Percentiles rank a stretch among this genome's conserved stretches.
phyloP scores from a whole-genome alignment of 2,113 vertebrate species.

The Corydoras maculifer region DNA sequence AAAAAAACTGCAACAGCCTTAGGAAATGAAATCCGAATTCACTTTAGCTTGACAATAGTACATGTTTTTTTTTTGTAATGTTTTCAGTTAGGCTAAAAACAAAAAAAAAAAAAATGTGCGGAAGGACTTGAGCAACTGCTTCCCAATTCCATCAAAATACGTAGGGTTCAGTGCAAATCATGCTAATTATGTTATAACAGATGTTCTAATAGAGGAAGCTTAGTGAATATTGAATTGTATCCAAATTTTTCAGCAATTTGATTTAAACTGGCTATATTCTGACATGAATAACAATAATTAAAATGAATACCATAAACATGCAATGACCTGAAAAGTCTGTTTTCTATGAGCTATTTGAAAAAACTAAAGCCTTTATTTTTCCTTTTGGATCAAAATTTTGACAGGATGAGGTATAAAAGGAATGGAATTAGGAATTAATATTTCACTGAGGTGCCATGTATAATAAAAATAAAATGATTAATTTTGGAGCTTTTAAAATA shows the following conservation, averaged over 20 bases:
- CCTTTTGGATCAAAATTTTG: constrained; percentile 8
- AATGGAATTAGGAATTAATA: constrained; percentile 7
- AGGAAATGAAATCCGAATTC: constrained; percentile 24
- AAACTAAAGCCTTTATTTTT: constrained; percentile 17
- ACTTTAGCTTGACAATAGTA: constrained; percentile 37
- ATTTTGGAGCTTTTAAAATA: too few species aligned
- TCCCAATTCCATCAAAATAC: constrained; percentile 30
- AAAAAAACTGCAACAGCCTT: constrained; percentile 38
- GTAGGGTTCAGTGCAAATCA: background rate
- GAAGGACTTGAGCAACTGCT: constrained; percentile 16
- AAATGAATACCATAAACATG: constrained; percentile 9
- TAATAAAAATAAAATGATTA: constrained; percentile 2
- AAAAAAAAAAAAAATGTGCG: constrained; percentile 24
- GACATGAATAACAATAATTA: background rate
- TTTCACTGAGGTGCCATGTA: constrained; percentile 1
- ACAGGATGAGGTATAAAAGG: constrained; percentile 7
- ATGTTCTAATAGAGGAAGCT: constrained; percentile 10
- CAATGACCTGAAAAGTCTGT: constrained; percentile 18
- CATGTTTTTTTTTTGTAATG: constrained; percentile 14
- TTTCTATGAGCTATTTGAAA: constrained; percentile 19
- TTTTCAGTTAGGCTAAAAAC: constrained; percentile 32
- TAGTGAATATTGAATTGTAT: constrained; percentile 23
- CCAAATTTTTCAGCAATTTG: constrained; percentile 22
- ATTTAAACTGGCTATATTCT: constrained; percentile 19
- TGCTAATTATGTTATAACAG: constrained; percentile 17